Conservation (phyloP, 2,113 vertebrate species). For the Hyla sarda region DNA sequence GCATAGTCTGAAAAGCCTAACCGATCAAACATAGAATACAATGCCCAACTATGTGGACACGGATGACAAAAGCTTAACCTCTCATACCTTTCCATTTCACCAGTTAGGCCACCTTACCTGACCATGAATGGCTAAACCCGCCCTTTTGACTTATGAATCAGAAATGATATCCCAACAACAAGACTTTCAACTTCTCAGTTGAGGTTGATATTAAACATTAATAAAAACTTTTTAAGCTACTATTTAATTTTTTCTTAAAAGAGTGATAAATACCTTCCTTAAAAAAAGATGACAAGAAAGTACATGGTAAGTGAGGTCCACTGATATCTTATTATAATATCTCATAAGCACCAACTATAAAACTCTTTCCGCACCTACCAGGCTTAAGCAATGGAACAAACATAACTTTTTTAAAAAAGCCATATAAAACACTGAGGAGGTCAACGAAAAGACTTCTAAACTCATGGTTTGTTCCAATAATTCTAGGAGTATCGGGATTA, state of each 20-base stretch:
- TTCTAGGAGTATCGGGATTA: slow-evolving; percentile 64
- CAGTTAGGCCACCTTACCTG: neutral
- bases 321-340: neutral
- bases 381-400: slow-evolving; percentile 50
- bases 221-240: too few relatives aligned
- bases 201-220: neutral
- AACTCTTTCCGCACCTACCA: neutral
- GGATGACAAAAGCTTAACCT: neutral
- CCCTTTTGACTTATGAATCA: too few relatives aligned
- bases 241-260: neutral
- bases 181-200: neutral
- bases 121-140: neutral
- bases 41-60: neutral
- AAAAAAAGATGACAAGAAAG: too few relatives aligned
- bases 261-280: too few relatives aligned
- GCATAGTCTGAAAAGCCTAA: neutral
- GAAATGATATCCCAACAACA: too few relatives aligned
- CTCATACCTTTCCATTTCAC: neutral
- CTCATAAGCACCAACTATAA: neutral
- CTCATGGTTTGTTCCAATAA: slow-evolving; percentile 60
- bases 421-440: slow-evolving; percentile 64
- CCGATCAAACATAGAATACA: too few relatives aligned
- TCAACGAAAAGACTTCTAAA: slow-evolving; percentile 62
- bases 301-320: too few relatives aligned
- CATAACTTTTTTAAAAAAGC: slow-evolving; percentile 60